These are phyloP conservation scores for Trachelus troglodyta DNA, from an alignment of 2,888 invertebrate species.

Conservation along the genomic window DNA sequence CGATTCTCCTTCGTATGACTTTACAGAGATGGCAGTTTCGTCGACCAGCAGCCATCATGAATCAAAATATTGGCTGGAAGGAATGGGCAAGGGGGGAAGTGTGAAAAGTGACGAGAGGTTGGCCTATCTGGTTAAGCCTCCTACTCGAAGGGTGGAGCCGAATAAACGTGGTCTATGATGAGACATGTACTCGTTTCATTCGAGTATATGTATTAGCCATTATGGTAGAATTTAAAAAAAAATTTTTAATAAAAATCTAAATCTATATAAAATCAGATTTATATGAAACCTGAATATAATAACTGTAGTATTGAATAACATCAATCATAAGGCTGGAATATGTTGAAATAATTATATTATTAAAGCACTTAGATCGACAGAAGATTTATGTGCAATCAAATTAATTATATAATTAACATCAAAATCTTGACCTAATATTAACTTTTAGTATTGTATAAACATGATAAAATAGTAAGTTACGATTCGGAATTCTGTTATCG, in stretches of 20 bases:
- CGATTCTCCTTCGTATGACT: not conserved
- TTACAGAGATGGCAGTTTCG: constrained; percentile 37
- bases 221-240: not conserved
- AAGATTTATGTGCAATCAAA: not conserved
- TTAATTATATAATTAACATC: not conserved
- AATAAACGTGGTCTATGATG: not conserved
- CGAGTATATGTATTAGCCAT: not conserved
- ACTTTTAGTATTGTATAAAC: not conserved
- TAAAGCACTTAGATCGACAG: not conserved
- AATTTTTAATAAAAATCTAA: not conserved
- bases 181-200: not conserved
- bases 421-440: not conserved
- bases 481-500: not conserved
- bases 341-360: not conserved
- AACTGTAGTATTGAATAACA: not conserved
- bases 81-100: constrained; percentile 27
- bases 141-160: constrained; percentile 53
- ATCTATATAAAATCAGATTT: not conserved
- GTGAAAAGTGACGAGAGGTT: constrained; percentile 45
- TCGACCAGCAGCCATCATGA: constrained; percentile 57
- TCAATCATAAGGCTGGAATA: not conserved
- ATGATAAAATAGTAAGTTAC: not conserved
- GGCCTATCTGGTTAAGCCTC: constrained; percentile 45
- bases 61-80: constrained; percentile 42
- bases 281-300: not conserved